A percentile compares a stretch with the other conserved stretches of the same genome.
Conservation (phyloP, 2,888 invertebrate species). For the Acronicta aceris region DNA sequence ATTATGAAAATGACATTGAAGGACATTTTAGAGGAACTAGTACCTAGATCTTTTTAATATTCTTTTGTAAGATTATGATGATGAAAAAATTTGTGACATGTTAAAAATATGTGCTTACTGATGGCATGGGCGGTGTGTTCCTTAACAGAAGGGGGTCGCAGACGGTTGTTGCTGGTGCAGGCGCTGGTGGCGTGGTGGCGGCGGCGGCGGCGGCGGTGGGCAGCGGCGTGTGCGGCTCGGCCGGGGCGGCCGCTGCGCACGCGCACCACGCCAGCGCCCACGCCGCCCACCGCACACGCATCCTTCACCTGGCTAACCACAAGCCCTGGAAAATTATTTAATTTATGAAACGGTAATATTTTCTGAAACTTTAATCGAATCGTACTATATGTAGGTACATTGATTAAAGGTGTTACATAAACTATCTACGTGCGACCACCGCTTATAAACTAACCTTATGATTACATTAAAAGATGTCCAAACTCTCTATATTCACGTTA, state of each 20-base stretch:
- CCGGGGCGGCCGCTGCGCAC: slow-evolving; percentile 79
- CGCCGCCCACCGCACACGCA: slow-evolving; percentile 69
- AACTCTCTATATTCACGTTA: no score
- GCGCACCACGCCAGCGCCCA: slow-evolving; percentile 84
- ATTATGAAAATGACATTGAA: neutral
- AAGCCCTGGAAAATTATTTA: slow-evolving; percentile 41
- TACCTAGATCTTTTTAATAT: no score
- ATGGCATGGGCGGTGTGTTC: slow-evolving; percentile 74
- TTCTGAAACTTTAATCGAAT: neutral
- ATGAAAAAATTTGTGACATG: no score
- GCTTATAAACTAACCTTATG: no score
- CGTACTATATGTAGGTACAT: no score
- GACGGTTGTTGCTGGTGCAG: slow-evolving; percentile 50
- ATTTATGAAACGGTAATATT: neutral
- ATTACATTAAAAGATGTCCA: no score
- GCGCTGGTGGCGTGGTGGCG: slow-evolving; percentile 34
- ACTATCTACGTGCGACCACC: no score
- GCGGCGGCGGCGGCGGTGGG: slow-evolving; percentile 60
- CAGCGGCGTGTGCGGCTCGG: slow-evolving; percentile 68
- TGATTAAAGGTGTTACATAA: no score
- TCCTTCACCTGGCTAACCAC: slow-evolving; percentile 74
- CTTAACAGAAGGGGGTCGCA: slow-evolving; percentile 75
- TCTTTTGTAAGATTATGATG: no score
- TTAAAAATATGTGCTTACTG: slow-evolving; percentile 56
- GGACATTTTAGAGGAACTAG: neutral